Base-by-base conservation (phyloP, 1,140 invertebrate species). In the Drosophila cardini region DNA sequence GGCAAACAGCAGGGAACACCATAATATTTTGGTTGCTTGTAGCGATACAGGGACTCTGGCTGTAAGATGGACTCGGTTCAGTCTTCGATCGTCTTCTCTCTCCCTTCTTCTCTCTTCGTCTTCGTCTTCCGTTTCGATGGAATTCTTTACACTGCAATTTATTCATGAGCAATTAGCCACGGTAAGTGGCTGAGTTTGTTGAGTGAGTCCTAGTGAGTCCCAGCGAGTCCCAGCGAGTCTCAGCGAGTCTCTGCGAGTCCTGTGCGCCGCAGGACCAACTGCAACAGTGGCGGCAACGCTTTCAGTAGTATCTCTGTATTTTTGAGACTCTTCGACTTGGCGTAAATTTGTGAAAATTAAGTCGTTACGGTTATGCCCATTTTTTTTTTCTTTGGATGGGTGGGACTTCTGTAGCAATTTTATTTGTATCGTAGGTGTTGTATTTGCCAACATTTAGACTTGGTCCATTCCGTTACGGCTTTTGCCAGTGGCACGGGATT, bases 371-470 rank as follows among this genome's bases (percentile, higher is more conserved):
- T 91, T 77, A 74, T 65, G 34, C 74, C 76, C 21, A 26, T 26
- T 26, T 26, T 26, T 26, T 26, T 26, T 26, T 21, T 21, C 21
- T 61, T 40, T 40, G 40, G 52, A 53, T 67, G 71, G 87, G 87
- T 76, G 87, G 87, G 72, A 78, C 83, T 90, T 90, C 87, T 90
- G 87, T 90, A 90, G 83, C 87, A 90, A 90, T 90, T 86, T 89
- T 91, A 90, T 90, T 91, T 89, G 89, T 85, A 89, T 81, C 80
- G 84, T 90, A 86, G 89, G 89, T 91, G 89, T 90, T 76, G 89
- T 90, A 90, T 90, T 90, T 90, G 80, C 89, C 89, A 90, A 91
- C 83, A 90, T 91, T 90, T 83, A 83, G 84, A 53, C 46, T 32
- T 13, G 21, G 40, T 21, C 34, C n/a, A 21, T 38, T 36, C n/a